Conservation (phyloP, 2,888 invertebrate species). For the Heliothis peltigera region DNA sequence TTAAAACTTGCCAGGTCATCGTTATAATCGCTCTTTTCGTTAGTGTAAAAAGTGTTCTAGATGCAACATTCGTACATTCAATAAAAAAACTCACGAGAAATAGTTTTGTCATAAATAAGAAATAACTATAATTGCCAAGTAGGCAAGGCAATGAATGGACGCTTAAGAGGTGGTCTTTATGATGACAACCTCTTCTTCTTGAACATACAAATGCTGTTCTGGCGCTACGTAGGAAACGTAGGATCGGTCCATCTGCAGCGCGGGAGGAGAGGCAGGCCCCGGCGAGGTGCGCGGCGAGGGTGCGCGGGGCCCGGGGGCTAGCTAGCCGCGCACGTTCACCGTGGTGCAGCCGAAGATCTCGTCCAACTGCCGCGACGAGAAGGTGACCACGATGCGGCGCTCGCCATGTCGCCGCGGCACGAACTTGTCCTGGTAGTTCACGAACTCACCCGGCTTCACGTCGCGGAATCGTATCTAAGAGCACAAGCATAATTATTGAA, state of each 20-base stretch:
- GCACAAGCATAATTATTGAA: constrained; percentile 29
- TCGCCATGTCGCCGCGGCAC: constrained; percentile 90
- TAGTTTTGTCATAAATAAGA: constrained; percentile 52
- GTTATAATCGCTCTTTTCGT: constrained; percentile 61
- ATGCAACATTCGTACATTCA: constrained; percentile 65
- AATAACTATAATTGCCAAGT: constrained; percentile 41
- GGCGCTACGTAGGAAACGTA: constrained; percentile 79
- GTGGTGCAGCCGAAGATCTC: constrained; percentile 91
- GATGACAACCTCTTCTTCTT: constrained; percentile 84
- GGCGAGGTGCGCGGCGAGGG: constrained; percentile 78
- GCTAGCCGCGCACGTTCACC: constrained; percentile 89
- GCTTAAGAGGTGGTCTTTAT: constrained; percentile 77
- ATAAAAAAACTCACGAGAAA: constrained; percentile 59
- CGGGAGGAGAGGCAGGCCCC: constrained; percentile 79
- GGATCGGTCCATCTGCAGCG: constrained; percentile 81
- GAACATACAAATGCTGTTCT: constrained; percentile 81
- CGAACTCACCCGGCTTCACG: constrained; percentile 91
- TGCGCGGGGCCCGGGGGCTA: constrained; percentile 83
- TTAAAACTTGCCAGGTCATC: constrained; percentile 81
- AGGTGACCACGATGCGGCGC: constrained; percentile 91
- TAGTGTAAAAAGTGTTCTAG: constrained; percentile 47
- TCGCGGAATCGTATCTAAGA: constrained; percentile 89
- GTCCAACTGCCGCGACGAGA: constrained; percentile 91
- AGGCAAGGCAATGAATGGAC: constrained; percentile 29
- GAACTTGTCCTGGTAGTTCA: constrained; percentile 91